A percentile compares a stretch with the other conserved stretches of the same genome.
Evolutionary conservation across 92 coral and sea anemone genomes (phyloP).

Genomic region (Epizoanthus rinbou): DNA sequence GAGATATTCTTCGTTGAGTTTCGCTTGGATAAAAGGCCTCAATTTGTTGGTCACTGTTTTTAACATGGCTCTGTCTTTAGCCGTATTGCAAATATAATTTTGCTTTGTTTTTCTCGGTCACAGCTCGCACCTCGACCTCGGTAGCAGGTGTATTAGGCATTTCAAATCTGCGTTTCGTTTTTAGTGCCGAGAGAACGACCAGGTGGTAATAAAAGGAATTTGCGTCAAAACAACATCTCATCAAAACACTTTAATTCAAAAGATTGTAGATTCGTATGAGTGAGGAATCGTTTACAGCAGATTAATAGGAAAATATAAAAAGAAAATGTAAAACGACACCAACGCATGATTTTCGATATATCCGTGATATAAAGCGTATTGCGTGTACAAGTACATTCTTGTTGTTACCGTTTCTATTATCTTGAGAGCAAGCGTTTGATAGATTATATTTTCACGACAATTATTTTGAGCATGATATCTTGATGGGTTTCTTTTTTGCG

Average conservation of each 20-base stretch:
- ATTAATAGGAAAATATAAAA: not conserved
- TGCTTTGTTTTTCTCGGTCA: not conserved
- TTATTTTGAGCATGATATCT: too few species aligned
- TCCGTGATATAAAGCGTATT: too few species aligned
- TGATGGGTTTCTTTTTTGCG: too few species aligned
- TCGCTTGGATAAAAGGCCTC: conserved; percentile 79
- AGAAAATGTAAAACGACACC: too few species aligned
- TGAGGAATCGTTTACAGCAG: conserved; percentile 6
- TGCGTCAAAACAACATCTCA: not conserved
- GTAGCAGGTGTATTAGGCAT: conserved; percentile 26
- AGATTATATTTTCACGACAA: too few species aligned
- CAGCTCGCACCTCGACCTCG: not conserved
- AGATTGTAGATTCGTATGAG: not conserved
- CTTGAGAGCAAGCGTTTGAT: too few species aligned
- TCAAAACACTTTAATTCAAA: not conserved
- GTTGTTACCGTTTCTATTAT: too few species aligned
- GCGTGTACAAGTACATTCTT: too few species aligned
- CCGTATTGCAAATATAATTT: not conserved
- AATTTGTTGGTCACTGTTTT: conserved; percentile 83
- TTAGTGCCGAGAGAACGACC: not conserved
- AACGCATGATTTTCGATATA: too few species aligned
- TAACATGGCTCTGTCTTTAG: conserved; percentile 49
- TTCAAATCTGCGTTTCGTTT: not conserved
- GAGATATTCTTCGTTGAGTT: conserved; percentile 82
- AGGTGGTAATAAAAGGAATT: not conserved